Evolutionary conservation across 2,888 invertebrate species (phyloP).

Genomic region (Drosophila helvetica): DNA sequence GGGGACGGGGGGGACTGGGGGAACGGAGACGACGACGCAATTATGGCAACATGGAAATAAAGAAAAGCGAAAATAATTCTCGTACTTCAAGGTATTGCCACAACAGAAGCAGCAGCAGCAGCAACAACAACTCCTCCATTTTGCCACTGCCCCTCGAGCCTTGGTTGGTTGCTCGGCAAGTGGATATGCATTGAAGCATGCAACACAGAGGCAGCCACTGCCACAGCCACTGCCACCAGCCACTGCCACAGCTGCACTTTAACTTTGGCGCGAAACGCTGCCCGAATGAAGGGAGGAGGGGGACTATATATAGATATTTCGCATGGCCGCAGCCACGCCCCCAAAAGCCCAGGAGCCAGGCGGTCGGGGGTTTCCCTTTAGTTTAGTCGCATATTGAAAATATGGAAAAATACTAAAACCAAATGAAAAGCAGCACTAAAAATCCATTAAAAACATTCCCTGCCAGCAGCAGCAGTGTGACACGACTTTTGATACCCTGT

Average conservation of each 20-base stretch:
- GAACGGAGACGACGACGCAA: constrained; percentile 65
- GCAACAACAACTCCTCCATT: constrained; percentile 57
- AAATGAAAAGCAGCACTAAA: constrained; percentile 30
- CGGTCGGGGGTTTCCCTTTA: constrained; percentile 8
- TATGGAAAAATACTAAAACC: constrained; percentile 35
- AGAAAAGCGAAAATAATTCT: constrained; percentile 68
- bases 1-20: too few species aligned
- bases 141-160: constrained; percentile 54
- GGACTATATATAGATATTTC: constrained; percentile 40
- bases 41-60: constrained; percentile 75
- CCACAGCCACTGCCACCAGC: constrained; percentile 21
- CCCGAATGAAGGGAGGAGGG: constrained; percentile 15
- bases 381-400: constrained; percentile 46
- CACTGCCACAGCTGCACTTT: constrained; percentile 42
- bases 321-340: constrained; percentile 60
- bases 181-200: constrained; percentile 78
- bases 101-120: not conserved
- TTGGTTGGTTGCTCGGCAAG: constrained; percentile 67
- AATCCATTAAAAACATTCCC: not conserved
- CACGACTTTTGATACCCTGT: not conserved
- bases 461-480: not conserved
- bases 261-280: constrained; percentile 35
- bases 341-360: too few species aligned
- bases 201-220: constrained; percentile 38
- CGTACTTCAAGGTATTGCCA: constrained; percentile 71